These are phyloP conservation scores for Alosa alosa DNA, from an alignment of 2,113 vertebrate genomes.

Conservation along the genomic window DNA sequence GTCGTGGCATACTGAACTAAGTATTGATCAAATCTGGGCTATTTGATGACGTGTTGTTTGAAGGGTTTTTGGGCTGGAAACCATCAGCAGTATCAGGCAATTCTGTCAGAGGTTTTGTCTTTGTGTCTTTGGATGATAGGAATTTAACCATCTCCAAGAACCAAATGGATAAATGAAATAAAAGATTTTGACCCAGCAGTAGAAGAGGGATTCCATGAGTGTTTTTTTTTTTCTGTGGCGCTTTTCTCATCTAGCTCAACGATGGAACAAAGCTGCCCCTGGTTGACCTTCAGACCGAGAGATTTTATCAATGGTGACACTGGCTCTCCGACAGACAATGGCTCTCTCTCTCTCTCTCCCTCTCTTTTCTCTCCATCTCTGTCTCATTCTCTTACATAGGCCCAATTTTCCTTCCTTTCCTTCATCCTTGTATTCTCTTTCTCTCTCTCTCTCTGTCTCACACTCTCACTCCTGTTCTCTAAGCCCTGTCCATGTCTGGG, in stretches of 20 bases:
- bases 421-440: not conserved
- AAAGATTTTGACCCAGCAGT: slow-evolving; percentile 3
- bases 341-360: slow-evolving; percentile 14
- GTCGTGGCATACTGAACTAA: no score
- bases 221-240: not conserved
- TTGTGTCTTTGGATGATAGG: not conserved
- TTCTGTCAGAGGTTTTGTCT: not conserved
- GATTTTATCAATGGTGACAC: slow-evolving; percentile 1
- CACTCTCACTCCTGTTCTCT: not conserved
- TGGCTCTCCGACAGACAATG: no score
- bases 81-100: no score
- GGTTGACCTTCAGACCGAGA: not conserved
- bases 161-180: not conserved
- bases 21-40: no score
- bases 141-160: not conserved
- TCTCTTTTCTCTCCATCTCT: slow-evolving; percentile 25
- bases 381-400: slow-evolving; percentile 24
- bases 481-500: slow-evolving; percentile 30
- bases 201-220: not conserved
- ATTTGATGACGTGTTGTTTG: no score
- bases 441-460: slow-evolving; percentile 50
- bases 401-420: not conserved
- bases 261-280: not conserved
- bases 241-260: not conserved
- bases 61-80: no score